Conservation (phyloP, 2,888 invertebrate species). For the Meiosimyza decipiens region DNA sequence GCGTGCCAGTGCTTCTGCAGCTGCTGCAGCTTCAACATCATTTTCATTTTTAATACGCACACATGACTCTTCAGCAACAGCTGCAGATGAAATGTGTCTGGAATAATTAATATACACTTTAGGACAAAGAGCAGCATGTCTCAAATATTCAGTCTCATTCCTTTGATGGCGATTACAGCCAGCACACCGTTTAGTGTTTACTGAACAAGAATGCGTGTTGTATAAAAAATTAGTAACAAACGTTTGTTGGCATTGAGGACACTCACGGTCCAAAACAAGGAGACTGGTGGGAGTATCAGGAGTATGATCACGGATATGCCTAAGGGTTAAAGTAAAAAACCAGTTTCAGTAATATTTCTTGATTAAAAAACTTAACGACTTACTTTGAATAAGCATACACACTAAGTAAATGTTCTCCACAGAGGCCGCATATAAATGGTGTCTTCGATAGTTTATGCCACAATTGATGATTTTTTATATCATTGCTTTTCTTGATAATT, state of each 20-base stretch:
- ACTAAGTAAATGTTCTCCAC: constrained; percentile 57
- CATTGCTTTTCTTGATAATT: constrained; percentile 64
- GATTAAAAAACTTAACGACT: constrained; percentile 4
- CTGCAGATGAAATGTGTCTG: constrained; percentile 55
- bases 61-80: constrained; percentile 49
- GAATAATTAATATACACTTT: constrained; percentile 57
- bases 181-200: constrained; percentile 59
- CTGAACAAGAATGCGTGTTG: constrained; percentile 63
- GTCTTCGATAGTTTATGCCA: constrained; percentile 64
- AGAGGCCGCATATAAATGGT: constrained; percentile 68
- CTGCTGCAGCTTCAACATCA: constrained; percentile 52
- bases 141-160: constrained; percentile 55
- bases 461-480: constrained; percentile 67
- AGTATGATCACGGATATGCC: constrained; percentile 60
- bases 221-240: constrained; percentile 64
- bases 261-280: constrained; percentile 59
- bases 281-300: constrained; percentile 47
- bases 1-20: constrained; percentile 42
- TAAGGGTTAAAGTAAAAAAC: constrained; percentile 28
- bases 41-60: constrained; percentile 59
- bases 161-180: constrained; percentile 58
- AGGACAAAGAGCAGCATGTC: constrained; percentile 58
- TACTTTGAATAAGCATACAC: constrained; percentile 56
- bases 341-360: neutral
- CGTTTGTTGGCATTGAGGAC: constrained; percentile 59